A percentile compares a stretch with the other conserved stretches of the same genome.
Conservation (phyloP, 2,113 vertebrate species). For the Madoqua kirkii region DNA sequence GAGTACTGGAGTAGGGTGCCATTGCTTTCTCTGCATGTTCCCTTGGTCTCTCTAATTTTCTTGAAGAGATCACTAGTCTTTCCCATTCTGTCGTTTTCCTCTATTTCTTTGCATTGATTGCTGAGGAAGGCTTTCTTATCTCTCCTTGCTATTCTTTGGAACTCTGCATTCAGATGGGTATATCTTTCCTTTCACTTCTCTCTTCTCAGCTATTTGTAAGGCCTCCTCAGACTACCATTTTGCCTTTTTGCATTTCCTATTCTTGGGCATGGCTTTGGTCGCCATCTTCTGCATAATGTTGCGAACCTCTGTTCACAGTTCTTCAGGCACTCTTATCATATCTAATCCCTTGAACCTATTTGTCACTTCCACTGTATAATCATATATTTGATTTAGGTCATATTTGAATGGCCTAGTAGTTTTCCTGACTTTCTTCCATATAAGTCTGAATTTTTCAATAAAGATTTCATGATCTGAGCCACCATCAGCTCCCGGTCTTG, state of each 20-base stretch:
- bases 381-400: background rate
- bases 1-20: too few species aligned
- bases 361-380: background rate
- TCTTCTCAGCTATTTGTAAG: background rate
- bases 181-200: background rate
- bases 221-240: background rate
- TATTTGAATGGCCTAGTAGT: background rate
- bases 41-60: background rate
- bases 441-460: background rate
- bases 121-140: background rate
- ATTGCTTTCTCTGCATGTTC: background rate
- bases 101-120: background rate
- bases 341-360: background rate
- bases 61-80: background rate
- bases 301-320: fast-evolving
- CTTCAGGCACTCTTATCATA: background rate
- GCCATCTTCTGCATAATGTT: background rate
- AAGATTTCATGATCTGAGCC: background rate
- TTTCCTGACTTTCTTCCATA: background rate
- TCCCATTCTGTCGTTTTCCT: background rate
- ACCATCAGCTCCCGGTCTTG: background rate
- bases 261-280: background rate
- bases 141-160: background rate
- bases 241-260: background rate
- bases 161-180: background rate